phyloP scores from a whole-genome alignment of 2,797 vertebrate genomes.

The Arctocebus calabarensis region DNA sequence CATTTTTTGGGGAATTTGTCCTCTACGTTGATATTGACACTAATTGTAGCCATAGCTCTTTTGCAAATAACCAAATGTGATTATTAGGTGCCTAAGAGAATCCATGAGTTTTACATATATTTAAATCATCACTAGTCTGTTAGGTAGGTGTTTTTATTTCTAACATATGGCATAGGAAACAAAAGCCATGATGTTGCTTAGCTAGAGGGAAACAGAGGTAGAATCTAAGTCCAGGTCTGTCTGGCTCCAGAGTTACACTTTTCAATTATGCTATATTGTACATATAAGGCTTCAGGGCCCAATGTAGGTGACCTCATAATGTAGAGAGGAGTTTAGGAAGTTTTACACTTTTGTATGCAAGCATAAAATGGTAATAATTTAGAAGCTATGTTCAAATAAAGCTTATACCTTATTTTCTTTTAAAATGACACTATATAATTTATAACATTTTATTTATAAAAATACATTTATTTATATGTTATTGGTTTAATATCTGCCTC shows the following conservation, averaged over 20 bases:
- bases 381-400: background rate
- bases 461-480: background rate
- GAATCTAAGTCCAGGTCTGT: background rate
- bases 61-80: background rate
- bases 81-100: background rate
- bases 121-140: background rate
- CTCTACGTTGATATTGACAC: background rate
- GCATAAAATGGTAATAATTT: background rate
- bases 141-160: slow-evolving; percentile 27
- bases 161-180: background rate
- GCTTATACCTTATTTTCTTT: background rate
- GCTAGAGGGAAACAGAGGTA: background rate
- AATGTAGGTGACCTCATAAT: background rate
- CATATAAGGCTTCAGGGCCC: background rate
- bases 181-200: background rate
- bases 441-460: slow-evolving; percentile 10
- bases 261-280: rapidly evolving
- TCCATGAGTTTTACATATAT: background rate
- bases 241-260: background rate
- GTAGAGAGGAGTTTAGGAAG: background rate
- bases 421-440: background rate
- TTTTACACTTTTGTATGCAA: background rate
- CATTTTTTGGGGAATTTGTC: background rate
- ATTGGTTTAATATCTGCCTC: background rate
- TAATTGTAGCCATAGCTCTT: background rate